phyloP scores from a whole-genome alignment of 64 coral and sea anemone species.

The Porites lutea region DNA sequence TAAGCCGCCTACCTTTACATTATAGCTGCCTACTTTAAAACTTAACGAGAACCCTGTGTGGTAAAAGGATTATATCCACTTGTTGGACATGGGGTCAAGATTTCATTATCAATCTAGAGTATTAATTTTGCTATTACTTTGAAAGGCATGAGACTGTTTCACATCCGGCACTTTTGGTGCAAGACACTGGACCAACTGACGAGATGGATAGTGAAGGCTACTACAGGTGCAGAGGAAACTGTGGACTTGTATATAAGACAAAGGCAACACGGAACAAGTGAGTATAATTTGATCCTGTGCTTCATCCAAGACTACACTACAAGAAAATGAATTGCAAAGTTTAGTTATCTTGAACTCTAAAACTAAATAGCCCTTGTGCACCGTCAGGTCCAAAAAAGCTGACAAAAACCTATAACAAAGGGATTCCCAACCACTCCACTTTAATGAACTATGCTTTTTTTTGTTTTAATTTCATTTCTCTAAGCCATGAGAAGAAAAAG shows the following conservation, averaged over 20 bases:
- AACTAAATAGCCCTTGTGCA: too few species aligned
- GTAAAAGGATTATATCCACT: too few species aligned
- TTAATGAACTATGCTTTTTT: too few species aligned
- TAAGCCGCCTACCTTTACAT: too few species aligned
- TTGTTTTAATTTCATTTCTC: too few species aligned
- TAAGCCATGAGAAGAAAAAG: too few species aligned
- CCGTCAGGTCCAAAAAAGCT: too few species aligned
- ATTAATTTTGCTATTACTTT: conserved; percentile 10
- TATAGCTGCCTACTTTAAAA: too few species aligned
- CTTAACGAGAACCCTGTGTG: too few species aligned
- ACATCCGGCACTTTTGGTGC: not conserved
- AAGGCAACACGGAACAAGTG: not conserved
- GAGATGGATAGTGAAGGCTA: not conserved
- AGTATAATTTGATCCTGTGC: not conserved
- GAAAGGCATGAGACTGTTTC: conserved; percentile 12
- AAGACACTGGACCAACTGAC: not conserved
- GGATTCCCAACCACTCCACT: not conserved
- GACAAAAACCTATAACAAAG: too few species aligned
- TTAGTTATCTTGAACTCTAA: too few species aligned
- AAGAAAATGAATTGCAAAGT: not conserved
- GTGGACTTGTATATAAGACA: conserved; percentile 31
- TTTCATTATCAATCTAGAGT: not conserved
- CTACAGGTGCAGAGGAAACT: conserved; percentile 1
- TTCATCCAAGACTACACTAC: too few species aligned
- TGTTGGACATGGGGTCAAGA: not conserved